These are phyloP conservation scores for Jacana jacana DNA, from an alignment of 2,113 vertebrate genomes.

Conservation along the genomic window DNA sequence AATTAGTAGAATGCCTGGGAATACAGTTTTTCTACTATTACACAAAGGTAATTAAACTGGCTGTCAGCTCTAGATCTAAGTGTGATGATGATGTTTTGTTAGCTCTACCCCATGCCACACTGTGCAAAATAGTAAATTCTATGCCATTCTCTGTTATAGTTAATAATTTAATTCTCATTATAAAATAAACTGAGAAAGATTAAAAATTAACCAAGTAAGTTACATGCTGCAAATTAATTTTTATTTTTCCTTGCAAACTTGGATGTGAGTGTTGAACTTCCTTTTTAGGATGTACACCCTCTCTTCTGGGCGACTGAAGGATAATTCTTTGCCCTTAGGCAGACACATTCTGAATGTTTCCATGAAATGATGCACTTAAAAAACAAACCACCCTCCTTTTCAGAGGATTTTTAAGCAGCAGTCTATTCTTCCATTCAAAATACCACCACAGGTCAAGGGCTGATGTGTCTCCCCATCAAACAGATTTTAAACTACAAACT, in stretches of 20 bases:
- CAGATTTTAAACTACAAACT: background rate
- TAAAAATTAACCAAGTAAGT: conserved; percentile 37
- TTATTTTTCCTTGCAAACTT: background rate
- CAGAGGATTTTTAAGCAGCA: background rate
- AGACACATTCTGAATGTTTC: background rate
- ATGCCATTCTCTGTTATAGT: conserved; percentile 22
- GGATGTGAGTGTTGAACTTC: background rate
- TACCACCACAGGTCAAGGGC: background rate
- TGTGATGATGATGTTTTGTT: background rate
- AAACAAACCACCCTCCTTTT: background rate
- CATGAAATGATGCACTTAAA: background rate
- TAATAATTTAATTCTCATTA: conserved; percentile 58
- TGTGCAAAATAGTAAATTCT: conserved; percentile 51
- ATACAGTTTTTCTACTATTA: background rate
- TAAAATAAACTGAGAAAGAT: conserved; percentile 54
- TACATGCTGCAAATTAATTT: background rate
- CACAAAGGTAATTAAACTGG: too few species aligned
- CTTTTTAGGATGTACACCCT: background rate
- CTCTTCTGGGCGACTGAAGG: background rate
- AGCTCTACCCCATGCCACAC: background rate
- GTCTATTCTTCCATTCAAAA: background rate
- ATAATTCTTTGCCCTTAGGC: background rate
- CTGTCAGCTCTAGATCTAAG: too few species aligned
- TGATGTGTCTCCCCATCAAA: background rate
- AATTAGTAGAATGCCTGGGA: conserved; percentile 11